Percentiles rank a stretch among this genome's conserved stretches.
phyloP scores from a whole-genome alignment of 2,888 invertebrate species.

The Phlogophora meticulosa region DNA sequence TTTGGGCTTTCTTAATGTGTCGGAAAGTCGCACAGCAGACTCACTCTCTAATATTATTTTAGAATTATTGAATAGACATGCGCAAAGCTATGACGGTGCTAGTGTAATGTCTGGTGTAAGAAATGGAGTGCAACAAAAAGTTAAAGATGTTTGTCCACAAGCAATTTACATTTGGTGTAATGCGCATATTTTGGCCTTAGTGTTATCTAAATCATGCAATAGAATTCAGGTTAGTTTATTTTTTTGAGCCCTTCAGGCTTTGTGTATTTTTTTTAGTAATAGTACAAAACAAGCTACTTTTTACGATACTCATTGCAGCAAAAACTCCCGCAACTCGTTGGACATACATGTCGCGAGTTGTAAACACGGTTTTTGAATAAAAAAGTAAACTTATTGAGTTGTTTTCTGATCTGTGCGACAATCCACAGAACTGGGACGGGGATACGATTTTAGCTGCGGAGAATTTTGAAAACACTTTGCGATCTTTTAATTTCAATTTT shows the following conservation, averaged over 20 bases:
- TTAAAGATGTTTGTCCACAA: not conserved
- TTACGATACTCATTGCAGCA: conserved; percentile 1
- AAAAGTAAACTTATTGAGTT: not conserved
- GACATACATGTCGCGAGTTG: conserved; percentile 6
- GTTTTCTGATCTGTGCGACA: conserved; percentile 1
- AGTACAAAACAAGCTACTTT: conserved; percentile 6
- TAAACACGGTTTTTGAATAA: conserved; percentile 13
- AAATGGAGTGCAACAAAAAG: conserved; percentile 10
- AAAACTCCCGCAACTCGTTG: not conserved
- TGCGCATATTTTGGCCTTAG: conserved; percentile 3
- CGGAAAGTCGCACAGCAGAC: too few relatives aligned
- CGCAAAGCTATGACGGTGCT: conserved; percentile 9
- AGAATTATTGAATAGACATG: too few relatives aligned
- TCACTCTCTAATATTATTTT: too few relatives aligned
- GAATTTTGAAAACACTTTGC: not conserved
- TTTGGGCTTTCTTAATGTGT: not conserved
- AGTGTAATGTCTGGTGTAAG: not conserved
- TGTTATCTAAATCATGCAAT: conserved; percentile 1
- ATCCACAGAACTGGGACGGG: conserved; percentile 2
- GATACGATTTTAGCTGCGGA: not conserved
- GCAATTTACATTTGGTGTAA: conserved; percentile 12
- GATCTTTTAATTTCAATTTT: conserved; percentile 16
- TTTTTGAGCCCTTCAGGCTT: not conserved
- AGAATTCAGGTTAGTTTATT: not conserved
- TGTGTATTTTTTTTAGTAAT: conserved; percentile 1